Base-by-base conservation (phyloP, 2,888 invertebrate species). In the Campoletis raptor region DNA sequence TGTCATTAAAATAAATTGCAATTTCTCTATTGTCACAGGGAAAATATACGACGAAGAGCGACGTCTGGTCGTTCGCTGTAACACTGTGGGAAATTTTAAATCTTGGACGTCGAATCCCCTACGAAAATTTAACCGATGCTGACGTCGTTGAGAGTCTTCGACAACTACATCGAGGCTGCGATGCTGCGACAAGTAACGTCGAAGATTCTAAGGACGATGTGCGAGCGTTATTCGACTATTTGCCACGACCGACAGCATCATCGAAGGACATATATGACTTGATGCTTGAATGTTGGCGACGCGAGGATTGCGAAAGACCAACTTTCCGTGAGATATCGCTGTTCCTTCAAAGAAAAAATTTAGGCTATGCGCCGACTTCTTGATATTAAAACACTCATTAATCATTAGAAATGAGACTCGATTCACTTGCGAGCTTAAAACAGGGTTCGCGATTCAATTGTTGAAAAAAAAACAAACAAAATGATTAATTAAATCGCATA, bases 41-140 rank as follows among this genome's bases (percentile, higher is more conserved):
- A 30, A 97, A 97, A 91, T 98, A 98, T 94, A 97, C 98, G 79
- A 98, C 98, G 85, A 97, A 98, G 94, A 97, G 97, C 92, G 98
- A 98, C 94, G 98, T 98, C 0, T 98, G 98, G 98, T 96, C 98
- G 18, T 98, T 98, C 94, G 98, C 97, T 0, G 97, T 98, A 30
- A 97, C 98, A 0, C 95, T 98, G 72, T 97, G 98, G 96, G 98
- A 98, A 95, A 96, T 98, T 84, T 95, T 98, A 91, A 97, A 97
- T 12, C 95, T 97, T 80, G 97, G 98, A 89, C 95, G 97, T 72
- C 96, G 97, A 77, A 96, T 96, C 85, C 98, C 98, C 0, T 98
- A 96, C 94, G 97, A 97, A 81, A 96, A 96, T 85, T 94, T 97
- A 88, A 96, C 96, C 21, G 98, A 98, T 93, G 96, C 96, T 79